Conservation (phyloP, 2,113 vertebrate genomes). For the Henicopernis longicauda region DNA sequence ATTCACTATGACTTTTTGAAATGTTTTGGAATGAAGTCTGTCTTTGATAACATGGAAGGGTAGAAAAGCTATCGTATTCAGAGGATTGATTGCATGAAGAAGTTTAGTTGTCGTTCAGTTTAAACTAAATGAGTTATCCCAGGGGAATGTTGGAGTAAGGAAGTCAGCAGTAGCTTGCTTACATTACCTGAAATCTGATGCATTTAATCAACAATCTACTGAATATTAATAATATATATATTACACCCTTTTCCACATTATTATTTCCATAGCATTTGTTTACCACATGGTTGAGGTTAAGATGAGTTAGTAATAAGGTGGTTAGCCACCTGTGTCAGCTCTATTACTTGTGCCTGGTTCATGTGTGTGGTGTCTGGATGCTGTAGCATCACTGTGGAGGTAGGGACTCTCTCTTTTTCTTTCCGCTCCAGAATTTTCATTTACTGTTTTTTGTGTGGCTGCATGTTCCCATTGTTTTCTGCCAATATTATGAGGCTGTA, state of each 20-base stretch:
- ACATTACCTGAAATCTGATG: neutral
- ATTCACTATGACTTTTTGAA: neutral
- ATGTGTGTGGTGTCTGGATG: rapidly evolving
- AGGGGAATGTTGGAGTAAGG: neutral
- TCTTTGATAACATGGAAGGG: neutral
- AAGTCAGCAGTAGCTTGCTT: neutral
- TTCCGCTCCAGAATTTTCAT: neutral
- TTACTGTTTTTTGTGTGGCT: neutral
- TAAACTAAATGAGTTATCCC: neutral
- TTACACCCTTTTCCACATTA: neutral
- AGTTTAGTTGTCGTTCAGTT: neutral
- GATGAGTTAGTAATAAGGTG: neutral
- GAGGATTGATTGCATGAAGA: neutral
- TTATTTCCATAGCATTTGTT: neutral
- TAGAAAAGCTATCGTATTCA: neutral
- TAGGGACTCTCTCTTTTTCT: neutral
- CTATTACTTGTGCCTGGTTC: neutral
- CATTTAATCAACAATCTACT: neutral
- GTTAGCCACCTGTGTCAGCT: neutral
- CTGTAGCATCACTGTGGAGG: neutral
- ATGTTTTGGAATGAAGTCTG: neutral
- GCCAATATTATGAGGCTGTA: neutral
- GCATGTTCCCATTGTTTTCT: neutral
- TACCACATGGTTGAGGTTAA: neutral
- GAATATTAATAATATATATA: neutral